Evolutionary conservation across 2,113 vertebrate genomes (phyloP).

Genomic region (Cyphomyrus discorhynchus): DNA sequence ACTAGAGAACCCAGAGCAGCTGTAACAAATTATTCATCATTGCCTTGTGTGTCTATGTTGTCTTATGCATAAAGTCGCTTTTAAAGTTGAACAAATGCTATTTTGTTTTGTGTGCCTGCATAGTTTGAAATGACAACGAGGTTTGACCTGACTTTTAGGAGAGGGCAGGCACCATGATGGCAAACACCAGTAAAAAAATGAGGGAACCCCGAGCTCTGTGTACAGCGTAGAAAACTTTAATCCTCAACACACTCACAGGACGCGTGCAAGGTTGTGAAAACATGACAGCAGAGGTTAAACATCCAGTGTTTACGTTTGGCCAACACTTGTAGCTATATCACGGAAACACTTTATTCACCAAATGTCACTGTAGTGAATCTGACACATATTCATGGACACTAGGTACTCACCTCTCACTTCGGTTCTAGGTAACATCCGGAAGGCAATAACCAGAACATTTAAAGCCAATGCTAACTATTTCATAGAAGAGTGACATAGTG

Average conservation of each 20-base stretch:
- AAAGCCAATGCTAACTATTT: not conserved
- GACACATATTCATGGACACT: not conserved
- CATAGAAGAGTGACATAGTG: not conserved
- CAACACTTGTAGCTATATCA: not conserved
- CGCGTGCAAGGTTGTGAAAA: not conserved
- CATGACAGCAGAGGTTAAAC: not conserved
- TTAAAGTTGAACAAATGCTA: not conserved
- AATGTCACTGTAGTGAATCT: not conserved
- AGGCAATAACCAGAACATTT: not conserved
- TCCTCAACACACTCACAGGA: not conserved
- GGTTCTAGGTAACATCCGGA: not conserved
- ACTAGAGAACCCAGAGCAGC: not conserved
- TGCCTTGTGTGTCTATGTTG: not conserved
- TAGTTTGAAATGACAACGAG: not conserved
- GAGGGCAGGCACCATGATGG: not conserved
- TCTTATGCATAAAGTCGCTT: not conserved
- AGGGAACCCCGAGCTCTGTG: not conserved
- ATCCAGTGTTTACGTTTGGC: not conserved
- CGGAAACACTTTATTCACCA: not conserved
- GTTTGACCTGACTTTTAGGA: not conserved
- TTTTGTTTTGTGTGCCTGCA: not conserved
- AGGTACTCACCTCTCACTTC: not conserved
- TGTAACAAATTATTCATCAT: not conserved
- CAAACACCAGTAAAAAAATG: not conserved
- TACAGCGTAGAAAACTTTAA: not conserved